phyloP scores from a whole-genome alignment of 1,140 invertebrate species.

The Scaptomyza hsui region DNA sequence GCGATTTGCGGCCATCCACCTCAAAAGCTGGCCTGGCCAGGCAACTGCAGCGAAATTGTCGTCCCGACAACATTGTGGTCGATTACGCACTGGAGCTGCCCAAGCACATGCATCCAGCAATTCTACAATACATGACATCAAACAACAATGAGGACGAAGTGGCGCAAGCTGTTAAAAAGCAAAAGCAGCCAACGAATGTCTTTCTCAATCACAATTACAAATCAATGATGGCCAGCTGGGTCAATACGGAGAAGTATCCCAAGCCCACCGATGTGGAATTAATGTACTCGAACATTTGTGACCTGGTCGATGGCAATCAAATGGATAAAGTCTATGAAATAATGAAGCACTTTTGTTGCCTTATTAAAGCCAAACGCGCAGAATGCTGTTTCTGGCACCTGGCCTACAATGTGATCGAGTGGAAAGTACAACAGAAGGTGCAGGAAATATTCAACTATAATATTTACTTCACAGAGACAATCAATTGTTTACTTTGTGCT shows the following conservation, averaged over 20 bases:
- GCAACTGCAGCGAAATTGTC: constrained; percentile 7
- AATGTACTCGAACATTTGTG: constrained; percentile 38
- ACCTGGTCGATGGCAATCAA: constrained; percentile 30
- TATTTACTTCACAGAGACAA: constrained; percentile 44
- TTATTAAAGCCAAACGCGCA: constrained; percentile 56
- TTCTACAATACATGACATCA: constrained; percentile 31
- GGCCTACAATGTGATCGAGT: constrained; percentile 59
- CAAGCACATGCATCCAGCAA: constrained; percentile 23
- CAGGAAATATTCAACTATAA: constrained; percentile 19
- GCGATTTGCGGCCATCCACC: constrained; percentile 66
- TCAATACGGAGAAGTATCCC: constrained; percentile 44
- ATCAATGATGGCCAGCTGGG: constrained; percentile 42
- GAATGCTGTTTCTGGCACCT: constrained; percentile 52
- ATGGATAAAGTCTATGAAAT: constrained; percentile 47
- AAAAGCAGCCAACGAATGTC: background rate
- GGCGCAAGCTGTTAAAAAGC: background rate
- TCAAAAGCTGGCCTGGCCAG: constrained; percentile 45
- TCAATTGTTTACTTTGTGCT: constrained; percentile 40
- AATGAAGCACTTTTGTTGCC: constrained; percentile 62
- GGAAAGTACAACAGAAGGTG: constrained; percentile 41
- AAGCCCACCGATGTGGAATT: constrained; percentile 45
- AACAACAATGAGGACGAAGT: background rate
- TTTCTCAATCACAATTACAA: constrained; percentile 32
- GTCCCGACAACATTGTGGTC: constrained; percentile 47
- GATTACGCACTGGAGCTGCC: constrained; percentile 41